phyloP scores from a whole-genome alignment of 2,888 invertebrate genomes.

The Caenorhabditis sp. region DNA sequence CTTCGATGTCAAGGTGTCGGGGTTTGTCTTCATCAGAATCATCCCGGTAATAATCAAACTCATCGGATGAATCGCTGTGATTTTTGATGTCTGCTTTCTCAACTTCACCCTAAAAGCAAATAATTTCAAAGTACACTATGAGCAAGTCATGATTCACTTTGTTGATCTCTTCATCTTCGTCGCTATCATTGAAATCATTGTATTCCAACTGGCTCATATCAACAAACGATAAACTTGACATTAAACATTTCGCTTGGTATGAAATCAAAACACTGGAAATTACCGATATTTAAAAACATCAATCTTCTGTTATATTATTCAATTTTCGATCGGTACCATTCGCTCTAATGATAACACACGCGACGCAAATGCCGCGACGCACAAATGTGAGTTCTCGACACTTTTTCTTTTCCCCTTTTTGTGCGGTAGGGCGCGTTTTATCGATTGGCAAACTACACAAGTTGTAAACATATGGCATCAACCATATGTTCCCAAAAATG shows the following conservation, averaged over 20 bases:
- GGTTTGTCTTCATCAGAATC: conserved; percentile 12
- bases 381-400: too few relatives aligned
- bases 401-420: too few relatives aligned
- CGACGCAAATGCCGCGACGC: too few relatives aligned
- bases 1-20: neutral
- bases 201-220: conserved; percentile 14
- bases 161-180: neutral
- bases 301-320: neutral
- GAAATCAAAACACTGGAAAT: conserved; percentile 24
- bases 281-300: neutral
- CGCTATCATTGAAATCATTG: neutral
- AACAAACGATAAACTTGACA: conserved; percentile 22
- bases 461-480: too few relatives aligned
- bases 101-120: neutral
- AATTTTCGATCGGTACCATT: too few relatives aligned
- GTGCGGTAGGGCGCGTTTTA: too few relatives aligned
- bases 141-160: neutral
- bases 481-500: too few relatives aligned
- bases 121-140: neutral
- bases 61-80: neutral
- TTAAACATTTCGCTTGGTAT: conserved; percentile 29
- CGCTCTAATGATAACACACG: too few relatives aligned
- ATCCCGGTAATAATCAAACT: neutral
- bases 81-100: neutral
- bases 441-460: too few relatives aligned